Evolutionary conservation across 2,888 invertebrate genomes (phyloP).

Genomic region (Fragum sueziense): DNA sequence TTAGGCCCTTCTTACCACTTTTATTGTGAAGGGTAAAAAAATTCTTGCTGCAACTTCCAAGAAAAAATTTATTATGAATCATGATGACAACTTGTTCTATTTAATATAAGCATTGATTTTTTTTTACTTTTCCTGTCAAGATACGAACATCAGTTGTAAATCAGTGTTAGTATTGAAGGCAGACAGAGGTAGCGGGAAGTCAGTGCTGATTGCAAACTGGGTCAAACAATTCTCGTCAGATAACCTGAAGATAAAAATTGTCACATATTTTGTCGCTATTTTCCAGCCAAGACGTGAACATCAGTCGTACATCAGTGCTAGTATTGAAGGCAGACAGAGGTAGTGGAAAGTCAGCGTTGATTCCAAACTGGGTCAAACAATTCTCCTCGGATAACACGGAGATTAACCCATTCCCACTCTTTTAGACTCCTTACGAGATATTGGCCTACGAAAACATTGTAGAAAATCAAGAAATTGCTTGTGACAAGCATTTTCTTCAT

Average conservation of each 20-base stretch:
- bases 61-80: too few species aligned
- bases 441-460: too few species aligned
- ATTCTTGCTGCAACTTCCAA: too few species aligned
- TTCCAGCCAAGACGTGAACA: constrained; percentile 55
- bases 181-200: constrained; percentile 79
- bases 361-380: constrained; percentile 77
- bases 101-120: too few species aligned
- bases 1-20: too few species aligned
- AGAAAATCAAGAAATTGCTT: too few species aligned
- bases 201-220: constrained; percentile 78
- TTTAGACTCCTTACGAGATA: too few species aligned
- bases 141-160: constrained; percentile 53
- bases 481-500: background rate
- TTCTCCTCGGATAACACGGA: constrained; percentile 68
- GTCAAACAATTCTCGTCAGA: constrained; percentile 69
- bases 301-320: constrained; percentile 67
- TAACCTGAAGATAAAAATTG: constrained; percentile 69
- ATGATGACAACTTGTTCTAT: too few species aligned
- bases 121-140: constrained; percentile 51
- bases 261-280: constrained; percentile 71
- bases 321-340: constrained; percentile 77
- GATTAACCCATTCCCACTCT: too few species aligned
- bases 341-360: constrained; percentile 76
- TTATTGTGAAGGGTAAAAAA: too few species aligned
- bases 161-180: constrained; percentile 74